phyloP scores from a whole-genome alignment of 2,113 vertebrate genomes.

The Ophiodon elongatus region DNA sequence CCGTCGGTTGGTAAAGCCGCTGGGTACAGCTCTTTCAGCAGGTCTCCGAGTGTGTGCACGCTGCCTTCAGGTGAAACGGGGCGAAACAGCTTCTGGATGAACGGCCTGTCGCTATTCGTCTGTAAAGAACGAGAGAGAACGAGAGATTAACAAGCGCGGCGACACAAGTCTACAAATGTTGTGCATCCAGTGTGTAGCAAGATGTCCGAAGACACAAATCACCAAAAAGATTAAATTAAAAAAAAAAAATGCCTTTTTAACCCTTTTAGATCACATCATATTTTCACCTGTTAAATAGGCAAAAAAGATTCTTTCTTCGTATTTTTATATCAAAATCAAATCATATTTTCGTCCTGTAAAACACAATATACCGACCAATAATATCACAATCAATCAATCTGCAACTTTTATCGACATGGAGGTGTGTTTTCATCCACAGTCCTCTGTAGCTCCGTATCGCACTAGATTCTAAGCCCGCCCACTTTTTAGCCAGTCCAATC shows the following conservation, averaged over 20 bases:
- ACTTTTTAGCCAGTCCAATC: not conserved
- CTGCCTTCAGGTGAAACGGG: constrained; percentile 91
- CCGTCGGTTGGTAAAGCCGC: constrained; percentile 88
- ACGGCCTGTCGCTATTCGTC: constrained; percentile 92
- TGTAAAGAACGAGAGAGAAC: constrained; percentile 69
- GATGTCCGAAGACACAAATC: too few relatives aligned
- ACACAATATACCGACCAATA: too few relatives aligned
- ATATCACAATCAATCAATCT: too few relatives aligned
- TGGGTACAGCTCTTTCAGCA: constrained; percentile 93
- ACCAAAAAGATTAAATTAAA: too few relatives aligned
- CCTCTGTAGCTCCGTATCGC: too few relatives aligned
- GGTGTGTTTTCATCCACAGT: not conserved
- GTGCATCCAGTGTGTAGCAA: not conserved
- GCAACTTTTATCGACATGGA: too few relatives aligned
- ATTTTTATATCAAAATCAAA: not conserved
- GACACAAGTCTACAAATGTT: not conserved
- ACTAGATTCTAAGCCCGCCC: not conserved
- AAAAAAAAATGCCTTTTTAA: too few relatives aligned
- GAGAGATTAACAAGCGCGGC: not conserved
- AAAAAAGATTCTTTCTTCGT: not conserved
- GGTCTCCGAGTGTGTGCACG: constrained; percentile 90
- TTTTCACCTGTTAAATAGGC: too few relatives aligned
- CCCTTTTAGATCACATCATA: too few relatives aligned
- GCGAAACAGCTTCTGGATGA: constrained; percentile 97
- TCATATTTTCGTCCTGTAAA: too few relatives aligned